phyloP scores from a whole-genome alignment of 2,888 invertebrate genomes.

The Phaedon cochleariae region DNA sequence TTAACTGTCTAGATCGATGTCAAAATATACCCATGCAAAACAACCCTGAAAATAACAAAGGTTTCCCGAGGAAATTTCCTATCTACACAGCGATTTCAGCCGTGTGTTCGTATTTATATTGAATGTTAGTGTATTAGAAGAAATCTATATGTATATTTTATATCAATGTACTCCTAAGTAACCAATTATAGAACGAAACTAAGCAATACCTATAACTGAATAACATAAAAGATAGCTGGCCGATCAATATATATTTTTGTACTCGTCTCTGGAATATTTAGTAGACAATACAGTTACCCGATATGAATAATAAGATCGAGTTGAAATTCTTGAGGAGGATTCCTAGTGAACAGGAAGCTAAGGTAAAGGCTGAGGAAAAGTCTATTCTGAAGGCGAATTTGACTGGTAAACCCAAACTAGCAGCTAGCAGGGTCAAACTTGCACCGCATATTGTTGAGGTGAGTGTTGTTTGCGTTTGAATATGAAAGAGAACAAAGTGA shows the following conservation, averaged over 20 bases:
- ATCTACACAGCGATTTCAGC: neutral
- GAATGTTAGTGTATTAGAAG: neutral
- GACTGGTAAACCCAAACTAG: conserved; percentile 45
- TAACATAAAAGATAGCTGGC: neutral
- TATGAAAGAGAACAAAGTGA: too few species aligned
- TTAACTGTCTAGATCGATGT: conserved; percentile 23
- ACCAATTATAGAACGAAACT: neutral
- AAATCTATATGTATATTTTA: neutral
- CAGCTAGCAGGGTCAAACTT: conserved; percentile 55
- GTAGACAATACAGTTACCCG: conserved; percentile 31
- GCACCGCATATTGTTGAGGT: conserved; percentile 59
- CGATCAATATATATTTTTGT: neutral
- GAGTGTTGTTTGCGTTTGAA: conserved; percentile 37
- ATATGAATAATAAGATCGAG: conserved; percentile 45
- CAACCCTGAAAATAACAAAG: neutral
- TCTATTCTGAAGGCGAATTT: conserved; percentile 26
- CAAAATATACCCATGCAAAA: neutral
- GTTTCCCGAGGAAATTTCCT: neutral
- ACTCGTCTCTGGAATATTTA: neutral
- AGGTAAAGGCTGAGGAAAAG: conserved; percentile 41
- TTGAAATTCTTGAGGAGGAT: conserved; percentile 43
- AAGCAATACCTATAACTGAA: neutral
- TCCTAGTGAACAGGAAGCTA: conserved; percentile 31
- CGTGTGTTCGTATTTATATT: neutral
- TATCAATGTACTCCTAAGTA: neutral